Evolutionary conservation across 1,140 invertebrate genomes (phyloP).

Genomic region (Conus betulinus): DNA sequence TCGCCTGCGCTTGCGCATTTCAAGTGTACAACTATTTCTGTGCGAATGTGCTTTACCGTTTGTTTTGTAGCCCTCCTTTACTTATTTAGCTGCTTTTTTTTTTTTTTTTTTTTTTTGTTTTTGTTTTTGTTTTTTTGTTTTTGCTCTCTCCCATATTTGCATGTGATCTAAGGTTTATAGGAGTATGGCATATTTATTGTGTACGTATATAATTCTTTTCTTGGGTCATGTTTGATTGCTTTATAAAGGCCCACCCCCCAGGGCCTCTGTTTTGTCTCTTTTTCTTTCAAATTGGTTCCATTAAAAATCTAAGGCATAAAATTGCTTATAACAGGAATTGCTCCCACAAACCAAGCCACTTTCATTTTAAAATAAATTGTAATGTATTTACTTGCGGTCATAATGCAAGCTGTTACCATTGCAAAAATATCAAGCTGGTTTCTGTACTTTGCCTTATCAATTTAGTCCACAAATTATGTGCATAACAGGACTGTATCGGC

Average conservation of each 20-base stretch:
- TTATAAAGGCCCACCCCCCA: slow-evolving; percentile 17
- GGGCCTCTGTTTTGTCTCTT: slow-evolving; percentile 5
- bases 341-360: too few species aligned
- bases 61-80: slow-evolving; percentile 16
- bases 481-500: slow-evolving; percentile 31
- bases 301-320: too few species aligned
- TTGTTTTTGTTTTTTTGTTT: too few species aligned
- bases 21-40: slow-evolving; percentile 30
- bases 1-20: slow-evolving; percentile 29
- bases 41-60: slow-evolving; percentile 29
- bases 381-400: slow-evolving; percentile 31
- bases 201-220: slow-evolving; percentile 33
- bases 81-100: too few species aligned
- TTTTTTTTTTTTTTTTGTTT: too few species aligned
- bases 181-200: slow-evolving; percentile 45
- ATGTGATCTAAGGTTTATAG: slow-evolving; percentile 46
- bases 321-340: too few species aligned
- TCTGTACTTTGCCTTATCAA: slow-evolving; percentile 37
- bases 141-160: slow-evolving; percentile 34
- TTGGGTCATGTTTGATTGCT: slow-evolving; percentile 23
- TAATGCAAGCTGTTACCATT: slow-evolving; percentile 32
- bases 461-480: slow-evolving; percentile 22
- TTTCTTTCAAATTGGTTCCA: neutral
- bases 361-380: too few species aligned
- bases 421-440: slow-evolving; percentile 25